Evolutionary conservation across 2,113 vertebrate genomes (phyloP).

Genomic region (Corapipo altera): DNA sequence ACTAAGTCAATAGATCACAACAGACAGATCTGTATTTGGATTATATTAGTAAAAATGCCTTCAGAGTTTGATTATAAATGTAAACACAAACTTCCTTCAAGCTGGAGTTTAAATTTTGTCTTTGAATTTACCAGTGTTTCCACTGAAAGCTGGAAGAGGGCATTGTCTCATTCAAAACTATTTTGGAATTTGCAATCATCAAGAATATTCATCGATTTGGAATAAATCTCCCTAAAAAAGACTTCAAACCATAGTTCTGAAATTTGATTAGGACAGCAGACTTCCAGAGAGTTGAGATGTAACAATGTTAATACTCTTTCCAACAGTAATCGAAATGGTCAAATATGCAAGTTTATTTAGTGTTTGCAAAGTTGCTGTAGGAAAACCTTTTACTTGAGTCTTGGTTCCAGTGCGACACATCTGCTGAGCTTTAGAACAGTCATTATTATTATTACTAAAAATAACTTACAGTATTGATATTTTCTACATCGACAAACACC

Average conservation of each 20-base stretch:
- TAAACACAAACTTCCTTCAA: background rate
- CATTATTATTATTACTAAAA: background rate
- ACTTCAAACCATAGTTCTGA: background rate
- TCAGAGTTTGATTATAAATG: background rate
- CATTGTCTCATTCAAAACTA: background rate
- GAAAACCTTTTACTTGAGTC: background rate
- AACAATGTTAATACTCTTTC: background rate
- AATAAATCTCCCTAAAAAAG: background rate
- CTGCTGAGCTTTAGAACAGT: background rate
- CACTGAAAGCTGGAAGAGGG: background rate
- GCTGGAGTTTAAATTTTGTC: background rate
- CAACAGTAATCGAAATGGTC: background rate
- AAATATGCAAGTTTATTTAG: background rate
- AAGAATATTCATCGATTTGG: background rate
- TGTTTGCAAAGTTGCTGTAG: background rate
- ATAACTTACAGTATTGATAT: slow-evolving; percentile 89
- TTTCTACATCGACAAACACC: slow-evolving; percentile 95
- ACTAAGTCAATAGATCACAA: background rate
- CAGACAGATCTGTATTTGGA: background rate
- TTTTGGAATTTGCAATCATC: background rate
- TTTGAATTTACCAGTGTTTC: background rate
- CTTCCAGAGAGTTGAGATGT: background rate
- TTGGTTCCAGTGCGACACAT: background rate
- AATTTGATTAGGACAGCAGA: background rate
- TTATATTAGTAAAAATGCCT: background rate